Conservation (phyloP, 2,797 vertebrate species). For the Pangasius sanitwongsei region DNA sequence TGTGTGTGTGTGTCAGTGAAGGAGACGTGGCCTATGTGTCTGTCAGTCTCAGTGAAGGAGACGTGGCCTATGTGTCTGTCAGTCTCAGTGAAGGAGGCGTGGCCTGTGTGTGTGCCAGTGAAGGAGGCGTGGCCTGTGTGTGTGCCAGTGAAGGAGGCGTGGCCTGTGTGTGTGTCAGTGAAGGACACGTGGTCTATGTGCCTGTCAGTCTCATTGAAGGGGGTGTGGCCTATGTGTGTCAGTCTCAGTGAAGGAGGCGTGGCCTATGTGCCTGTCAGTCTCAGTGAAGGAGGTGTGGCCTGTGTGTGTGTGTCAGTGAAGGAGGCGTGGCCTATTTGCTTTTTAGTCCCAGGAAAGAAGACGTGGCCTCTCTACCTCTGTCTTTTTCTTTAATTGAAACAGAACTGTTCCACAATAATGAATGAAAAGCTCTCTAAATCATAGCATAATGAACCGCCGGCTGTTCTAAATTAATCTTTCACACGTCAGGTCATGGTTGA, state of each 20-base stretch:
- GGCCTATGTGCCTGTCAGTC: background rate
- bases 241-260: background rate
- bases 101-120: background rate
- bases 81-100: background rate
- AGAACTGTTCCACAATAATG: background rate
- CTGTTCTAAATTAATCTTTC: slow-evolving; percentile 5
- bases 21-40: background rate
- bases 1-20: background rate
- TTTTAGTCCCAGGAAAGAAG: background rate
- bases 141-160: too few relatives aligned
- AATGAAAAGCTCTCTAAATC: background rate
- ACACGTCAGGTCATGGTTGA: background rate
- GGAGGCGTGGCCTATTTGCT: background rate
- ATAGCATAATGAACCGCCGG: background rate
- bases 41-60: background rate
- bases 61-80: background rate
- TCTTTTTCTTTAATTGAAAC: background rate
- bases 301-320: background rate
- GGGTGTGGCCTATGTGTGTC: background rate
- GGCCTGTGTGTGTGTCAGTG: background rate
- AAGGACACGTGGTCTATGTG: background rate
- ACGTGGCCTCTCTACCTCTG: background rate
- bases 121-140: background rate
- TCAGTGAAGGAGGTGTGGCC: background rate
- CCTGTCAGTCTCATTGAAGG: background rate